Evolutionary conservation across 2,888 invertebrate species (phyloP), one percentile per base, ranked within the genome.

Genomic region (Eupithecia pulchellata): DNA sequence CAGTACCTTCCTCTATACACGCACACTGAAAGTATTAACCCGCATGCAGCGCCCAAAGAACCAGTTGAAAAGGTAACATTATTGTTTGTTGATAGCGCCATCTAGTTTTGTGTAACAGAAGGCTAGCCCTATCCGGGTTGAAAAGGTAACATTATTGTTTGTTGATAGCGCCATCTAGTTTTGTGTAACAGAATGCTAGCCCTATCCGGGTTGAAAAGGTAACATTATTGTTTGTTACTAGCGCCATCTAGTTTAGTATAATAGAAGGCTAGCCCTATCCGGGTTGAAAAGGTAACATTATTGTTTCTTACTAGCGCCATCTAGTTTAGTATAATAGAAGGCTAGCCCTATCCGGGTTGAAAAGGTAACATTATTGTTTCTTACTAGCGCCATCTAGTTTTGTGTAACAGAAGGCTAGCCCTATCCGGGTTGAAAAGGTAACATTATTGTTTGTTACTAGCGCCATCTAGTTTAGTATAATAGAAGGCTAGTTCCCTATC

Each of bases 1-100:
- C 98, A 98, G 75, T 99, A 97, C 93, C 94, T 99, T 27, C 99
- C 99, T 0, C 96, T 97, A 67, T 98, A 98, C 86, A 97, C 97
- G 0, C 97, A 96, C 82, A 96, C 97, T 0, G 97, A 97, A 85
- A 96, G 96, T 61, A 97, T 97, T 81, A 97, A 96, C 81, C 96
- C 96, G 0, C 96, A 96, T 81, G 95, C 94, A 0, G 92, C 92
- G 0, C 90, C 91, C 34, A 95, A 95, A 79, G 95, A 95, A 64
- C 90, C 91, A 0, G 85, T 81, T 0, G 92, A 93, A 71, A 93
- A 93, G 79, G 85, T 89, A 63, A 20, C 52, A 25, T 47, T 47
- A 2, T 32, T 52, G 25, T 11, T 25, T 8, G 20, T 52, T 25
- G 4, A 3, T 25, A 52, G 52, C 52, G 52, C 20, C 52, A 52